Evolutionary conservation across 2,888 invertebrate genomes (phyloP), one percentile per base, ranked within the genome.

Genomic region (Hybos culiciformis): DNA sequence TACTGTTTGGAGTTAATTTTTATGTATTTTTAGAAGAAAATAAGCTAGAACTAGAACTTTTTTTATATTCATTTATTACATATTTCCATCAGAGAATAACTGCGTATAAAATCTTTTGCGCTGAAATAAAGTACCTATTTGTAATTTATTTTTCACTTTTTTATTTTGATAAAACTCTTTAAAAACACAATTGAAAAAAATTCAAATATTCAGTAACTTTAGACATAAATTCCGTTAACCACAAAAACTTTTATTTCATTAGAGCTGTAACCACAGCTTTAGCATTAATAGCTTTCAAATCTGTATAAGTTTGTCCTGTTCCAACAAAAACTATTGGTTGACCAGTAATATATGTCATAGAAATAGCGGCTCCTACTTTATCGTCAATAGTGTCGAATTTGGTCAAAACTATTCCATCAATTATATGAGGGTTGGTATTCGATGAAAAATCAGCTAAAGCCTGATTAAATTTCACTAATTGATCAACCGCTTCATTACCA

Each of bases 311-410:
- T 70, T 99, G 98, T 3, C 98, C 98, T 4, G 96, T 97, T 31
- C 98, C 98, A 14, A 99, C 97, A 46, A 66, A 66, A 3, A 66
- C 92, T 42, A 99, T 98, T 0, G 98, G 98, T 66, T 99, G 97
- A 0, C 98, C 98, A 0, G 98, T 99, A 49, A 97, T 94, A 66
- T 98, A 99, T 0, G 98, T 96, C 98, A 99, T 99, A 14, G 98
- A 98, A 55, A 99, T 94, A 15, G 98, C 97, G 33, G 98, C 98
- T 9, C 98, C 98, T 19, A 98, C 87, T 47, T 98, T 97, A 66
- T 99, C 98, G 64, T 99, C 98, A 56, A 99, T 97, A 1, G 98
- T 99, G 66, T 99, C 98, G 69, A 99, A 99, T 70, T 99, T 99
- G 7, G 98, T 98, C 37, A 99, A 74, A 11, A 99, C 94, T 54